A percentile compares a stretch with the other conserved stretches of the same genome.
These are phyloP conservation scores for Petrocephalus sullivani DNA, from an alignment of 2,797 vertebrate species.

Conservation along the genomic window DNA sequence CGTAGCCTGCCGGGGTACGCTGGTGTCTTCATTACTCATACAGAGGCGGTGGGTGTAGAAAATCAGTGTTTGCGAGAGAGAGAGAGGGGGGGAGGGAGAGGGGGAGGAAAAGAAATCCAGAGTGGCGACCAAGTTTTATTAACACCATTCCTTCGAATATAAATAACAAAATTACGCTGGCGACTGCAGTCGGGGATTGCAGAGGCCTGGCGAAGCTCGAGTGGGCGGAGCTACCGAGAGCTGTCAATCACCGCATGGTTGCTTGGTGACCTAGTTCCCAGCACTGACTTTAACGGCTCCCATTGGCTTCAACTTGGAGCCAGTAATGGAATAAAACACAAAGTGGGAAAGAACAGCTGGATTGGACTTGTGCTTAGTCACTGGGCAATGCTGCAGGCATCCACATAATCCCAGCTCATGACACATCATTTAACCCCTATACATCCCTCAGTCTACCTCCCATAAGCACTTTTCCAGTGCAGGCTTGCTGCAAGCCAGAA, in stretches of 20 bases:
- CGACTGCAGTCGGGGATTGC: not conserved
- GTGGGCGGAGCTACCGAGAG: not conserved
- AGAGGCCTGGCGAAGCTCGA: not conserved
- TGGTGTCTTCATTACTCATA: conserved; percentile 7
- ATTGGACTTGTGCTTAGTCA: not conserved
- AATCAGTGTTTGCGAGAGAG: not conserved
- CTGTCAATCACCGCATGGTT: not conserved
- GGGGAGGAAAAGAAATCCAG: not conserved
- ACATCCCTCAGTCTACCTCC: not conserved
- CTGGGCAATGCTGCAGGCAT: not conserved
- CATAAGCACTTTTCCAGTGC: not conserved
- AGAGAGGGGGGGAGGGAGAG: not conserved
- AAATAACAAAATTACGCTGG: not conserved
- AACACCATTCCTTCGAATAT: not conserved
- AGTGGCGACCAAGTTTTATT: not conserved
- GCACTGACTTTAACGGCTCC: not conserved
- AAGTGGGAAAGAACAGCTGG: not conserved
- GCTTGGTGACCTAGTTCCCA: not conserved
- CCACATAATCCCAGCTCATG: not conserved
- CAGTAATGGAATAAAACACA: not conserved
- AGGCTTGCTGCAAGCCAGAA: not conserved
- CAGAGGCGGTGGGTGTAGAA: not conserved
- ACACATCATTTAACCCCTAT: not conserved
- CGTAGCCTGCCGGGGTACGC: not conserved
- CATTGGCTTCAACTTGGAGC: not conserved